These are phyloP conservation scores for Siniperca scherzeri DNA, from an alignment of 2,797 vertebrate genomes.

Conservation along the genomic window DNA sequence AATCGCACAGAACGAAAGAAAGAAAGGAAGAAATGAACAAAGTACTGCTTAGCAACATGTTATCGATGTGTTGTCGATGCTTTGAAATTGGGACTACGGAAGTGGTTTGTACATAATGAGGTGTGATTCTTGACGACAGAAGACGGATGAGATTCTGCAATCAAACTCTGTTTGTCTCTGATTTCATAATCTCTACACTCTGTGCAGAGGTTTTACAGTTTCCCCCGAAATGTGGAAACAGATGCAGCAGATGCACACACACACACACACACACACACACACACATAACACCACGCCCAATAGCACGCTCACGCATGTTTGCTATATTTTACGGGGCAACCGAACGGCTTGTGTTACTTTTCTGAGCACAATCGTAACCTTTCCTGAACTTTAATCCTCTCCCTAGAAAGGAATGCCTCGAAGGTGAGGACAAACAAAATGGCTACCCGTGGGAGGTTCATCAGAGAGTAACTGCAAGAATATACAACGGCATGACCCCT, in stretches of 20 bases:
- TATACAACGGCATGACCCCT: neutral
- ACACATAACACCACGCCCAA: neutral
- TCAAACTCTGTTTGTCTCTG: constrained; percentile 26
- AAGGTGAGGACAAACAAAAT: neutral
- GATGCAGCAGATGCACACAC: neutral
- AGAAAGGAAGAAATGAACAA: neutral
- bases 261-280: no score
- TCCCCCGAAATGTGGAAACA: neutral
- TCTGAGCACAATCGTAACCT: neutral
- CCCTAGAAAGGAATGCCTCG: neutral
- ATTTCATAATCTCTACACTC: neutral
- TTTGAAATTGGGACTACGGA: constrained; percentile 16
- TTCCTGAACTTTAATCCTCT: neutral
- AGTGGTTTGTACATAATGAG: constrained; percentile 24
- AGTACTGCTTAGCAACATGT: neutral
- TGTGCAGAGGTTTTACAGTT: neutral
- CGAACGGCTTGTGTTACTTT: neutral
- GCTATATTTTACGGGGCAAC: neutral
- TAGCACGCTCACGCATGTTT: neutral
- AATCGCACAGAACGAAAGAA: neutral
- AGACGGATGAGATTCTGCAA: constrained; percentile 18
- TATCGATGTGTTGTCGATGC: constrained; percentile 22
- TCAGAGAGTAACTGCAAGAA: neutral
- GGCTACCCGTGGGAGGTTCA: neutral
- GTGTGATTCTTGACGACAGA: constrained; percentile 32